Evolutionary conservation across 1,140 invertebrate species (phyloP).

Genomic region (Mizuhopecten yessoensis): DNA sequence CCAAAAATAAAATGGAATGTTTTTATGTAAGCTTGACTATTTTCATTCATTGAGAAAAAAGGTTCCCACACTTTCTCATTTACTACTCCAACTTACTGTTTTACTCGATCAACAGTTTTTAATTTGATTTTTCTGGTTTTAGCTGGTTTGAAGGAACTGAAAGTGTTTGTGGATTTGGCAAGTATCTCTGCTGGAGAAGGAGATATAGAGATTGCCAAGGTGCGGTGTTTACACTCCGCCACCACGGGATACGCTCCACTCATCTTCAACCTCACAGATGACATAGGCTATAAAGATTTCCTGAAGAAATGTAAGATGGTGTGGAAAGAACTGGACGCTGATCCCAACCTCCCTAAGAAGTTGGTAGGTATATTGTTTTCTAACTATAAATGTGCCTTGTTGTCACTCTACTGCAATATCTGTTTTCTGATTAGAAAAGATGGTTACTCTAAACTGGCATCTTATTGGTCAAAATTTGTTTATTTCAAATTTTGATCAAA

Average conservation of each 20-base stretch:
- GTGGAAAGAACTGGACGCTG: slow-evolving; percentile 73
- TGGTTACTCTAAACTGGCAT: too few relatives aligned
- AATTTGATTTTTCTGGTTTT: slow-evolving; percentile 42
- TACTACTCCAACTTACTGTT: too few relatives aligned
- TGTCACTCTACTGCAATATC: too few relatives aligned
- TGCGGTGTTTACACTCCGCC: slow-evolving; percentile 76
- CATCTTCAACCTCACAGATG: slow-evolving; percentile 74
- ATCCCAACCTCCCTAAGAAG: slow-evolving; percentile 73
- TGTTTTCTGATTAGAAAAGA: too few relatives aligned
- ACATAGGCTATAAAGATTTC: slow-evolving; percentile 69
- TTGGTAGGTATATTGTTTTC: slow-evolving; percentile 69
- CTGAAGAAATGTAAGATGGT: slow-evolving; percentile 73
- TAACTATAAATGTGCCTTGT: too few relatives aligned
- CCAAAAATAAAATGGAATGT: too few relatives aligned
- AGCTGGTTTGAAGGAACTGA: slow-evolving; percentile 77
- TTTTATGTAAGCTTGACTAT: too few relatives aligned
- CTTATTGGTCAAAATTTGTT: too few relatives aligned
- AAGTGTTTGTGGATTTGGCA: slow-evolving; percentile 81
- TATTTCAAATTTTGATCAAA: too few relatives aligned
- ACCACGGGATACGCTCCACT: slow-evolving; percentile 79
- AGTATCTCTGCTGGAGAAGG: slow-evolving; percentile 80
- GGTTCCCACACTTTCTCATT: too few relatives aligned
- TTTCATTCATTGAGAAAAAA: too few relatives aligned
- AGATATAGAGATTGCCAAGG: slow-evolving; percentile 73
- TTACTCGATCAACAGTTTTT: too few relatives aligned